Evolutionary conservation across 2,113 vertebrate species (phyloP).

Genomic region (Bufo bufo): DNA sequence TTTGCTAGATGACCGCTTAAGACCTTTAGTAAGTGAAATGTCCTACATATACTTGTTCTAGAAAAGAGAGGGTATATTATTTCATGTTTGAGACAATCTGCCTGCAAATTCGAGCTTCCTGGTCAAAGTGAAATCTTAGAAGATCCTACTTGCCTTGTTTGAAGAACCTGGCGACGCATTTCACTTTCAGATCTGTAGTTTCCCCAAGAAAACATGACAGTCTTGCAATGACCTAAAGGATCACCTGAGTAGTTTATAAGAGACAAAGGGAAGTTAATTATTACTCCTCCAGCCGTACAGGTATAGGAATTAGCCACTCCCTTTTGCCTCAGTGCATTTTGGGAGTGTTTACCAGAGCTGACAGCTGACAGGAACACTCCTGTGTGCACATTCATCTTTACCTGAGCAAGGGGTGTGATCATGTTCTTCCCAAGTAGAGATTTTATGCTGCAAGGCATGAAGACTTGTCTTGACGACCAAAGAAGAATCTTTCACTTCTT

Average conservation of each 20-base stretch:
- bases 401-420: not conserved
- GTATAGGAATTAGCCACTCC: slow-evolving; percentile 51
- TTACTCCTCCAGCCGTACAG: slow-evolving; percentile 26
- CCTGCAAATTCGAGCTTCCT: not conserved
- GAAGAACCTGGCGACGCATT: not conserved
- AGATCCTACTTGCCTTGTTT: slow-evolving; percentile 40
- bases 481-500: not conserved
- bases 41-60: not conserved
- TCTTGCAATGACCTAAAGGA: slow-evolving; percentile 8
- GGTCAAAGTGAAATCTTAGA: not conserved
- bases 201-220: slow-evolving; percentile 50
- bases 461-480: not conserved
- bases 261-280: slow-evolving; percentile 55
- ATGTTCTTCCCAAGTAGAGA: not conserved
- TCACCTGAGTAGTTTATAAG: slow-evolving; percentile 43
- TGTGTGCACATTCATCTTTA: slow-evolving; percentile 17
- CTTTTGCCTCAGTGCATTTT: slow-evolving; percentile 54
- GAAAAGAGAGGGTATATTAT: not conserved
- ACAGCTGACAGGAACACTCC: slow-evolving; percentile 52
- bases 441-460: slow-evolving; percentile 3
- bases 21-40: not conserved
- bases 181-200: not conserved
- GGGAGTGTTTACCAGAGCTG: slow-evolving; percentile 57
- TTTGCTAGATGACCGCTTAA: no score
- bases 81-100: not conserved